Conservation (phyloP, 2,113 vertebrate species). For the Lates calcarifer region DNA sequence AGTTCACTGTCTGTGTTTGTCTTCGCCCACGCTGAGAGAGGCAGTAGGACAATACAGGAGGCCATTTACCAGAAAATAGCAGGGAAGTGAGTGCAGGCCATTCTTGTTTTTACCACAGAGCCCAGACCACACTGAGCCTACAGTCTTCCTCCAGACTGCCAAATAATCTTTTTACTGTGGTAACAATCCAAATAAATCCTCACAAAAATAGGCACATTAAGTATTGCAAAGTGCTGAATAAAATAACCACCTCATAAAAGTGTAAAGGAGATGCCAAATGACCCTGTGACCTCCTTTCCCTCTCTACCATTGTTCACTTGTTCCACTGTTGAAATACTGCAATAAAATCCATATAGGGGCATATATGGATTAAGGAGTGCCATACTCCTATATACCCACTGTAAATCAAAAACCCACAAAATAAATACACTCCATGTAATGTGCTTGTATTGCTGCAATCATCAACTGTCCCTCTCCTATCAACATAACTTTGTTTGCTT, state of each 20-base stretch:
- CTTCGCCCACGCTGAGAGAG: slow-evolving; percentile 44
- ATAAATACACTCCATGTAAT: slow-evolving; percentile 28
- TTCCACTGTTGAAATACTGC: slow-evolving; percentile 3
- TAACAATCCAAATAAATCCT: slow-evolving; percentile 18
- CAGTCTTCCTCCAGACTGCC: slow-evolving; percentile 22
- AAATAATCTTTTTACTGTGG: slow-evolving; percentile 16
- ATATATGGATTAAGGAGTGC: slow-evolving; percentile 50
- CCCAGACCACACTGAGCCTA: slow-evolving; percentile 22
- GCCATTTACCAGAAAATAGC: slow-evolving; percentile 50
- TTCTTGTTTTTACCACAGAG: slow-evolving; percentile 42
- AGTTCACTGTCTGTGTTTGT: slow-evolving; percentile 65
- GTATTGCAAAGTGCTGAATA: slow-evolving; percentile 14
- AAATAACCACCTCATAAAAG: slow-evolving; percentile 23
- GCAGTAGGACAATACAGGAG: slow-evolving; percentile 47
- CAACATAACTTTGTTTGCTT: slow-evolving; percentile 52
- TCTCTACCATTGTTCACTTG: slow-evolving; percentile 1
- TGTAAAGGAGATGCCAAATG: neutral
- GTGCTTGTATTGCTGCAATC: slow-evolving; percentile 35
- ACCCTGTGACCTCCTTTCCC: slow-evolving; percentile 4
- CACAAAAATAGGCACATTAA: slow-evolving; percentile 7
- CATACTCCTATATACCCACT: slow-evolving; percentile 17
- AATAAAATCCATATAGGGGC: slow-evolving; percentile 28
- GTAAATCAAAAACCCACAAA: slow-evolving; percentile 58
- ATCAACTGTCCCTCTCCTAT: neutral
- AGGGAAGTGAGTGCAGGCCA: slow-evolving; percentile 17